Conservation (phyloP, 2,113 vertebrate species). For the Hepsetus odoe region DNA sequence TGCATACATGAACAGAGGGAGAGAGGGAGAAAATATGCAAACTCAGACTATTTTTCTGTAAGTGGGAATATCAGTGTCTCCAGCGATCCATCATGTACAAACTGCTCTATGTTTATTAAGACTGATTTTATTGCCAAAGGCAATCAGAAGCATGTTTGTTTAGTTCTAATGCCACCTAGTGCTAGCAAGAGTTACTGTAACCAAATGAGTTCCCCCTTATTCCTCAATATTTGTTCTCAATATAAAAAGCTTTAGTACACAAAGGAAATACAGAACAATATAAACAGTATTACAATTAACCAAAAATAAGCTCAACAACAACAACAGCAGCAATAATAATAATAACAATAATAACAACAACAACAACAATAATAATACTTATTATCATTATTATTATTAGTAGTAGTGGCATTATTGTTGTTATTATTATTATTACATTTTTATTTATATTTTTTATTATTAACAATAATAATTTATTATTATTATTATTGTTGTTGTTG, state of each 20-base stretch:
- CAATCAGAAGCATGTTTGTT: constrained; percentile 36
- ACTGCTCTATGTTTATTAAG: background rate
- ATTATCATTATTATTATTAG: too few relatives aligned
- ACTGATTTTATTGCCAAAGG: background rate
- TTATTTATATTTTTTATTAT: too few relatives aligned
- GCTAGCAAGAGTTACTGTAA: constrained; percentile 11
- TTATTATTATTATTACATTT: too few relatives aligned
- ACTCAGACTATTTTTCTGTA: constrained; percentile 12
- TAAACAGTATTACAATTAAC: background rate
- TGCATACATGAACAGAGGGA: background rate
- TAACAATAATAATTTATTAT: too few relatives aligned
- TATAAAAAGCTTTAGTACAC: background rate
- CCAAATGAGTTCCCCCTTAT: background rate
- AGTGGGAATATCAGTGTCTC: constrained; percentile 1
- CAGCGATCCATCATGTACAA: background rate
- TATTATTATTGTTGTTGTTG: background rate
- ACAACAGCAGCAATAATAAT: background rate
- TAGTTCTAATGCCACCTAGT: constrained; percentile 56
- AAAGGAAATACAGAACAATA: background rate
- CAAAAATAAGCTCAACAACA: background rate
- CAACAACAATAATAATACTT: too few relatives aligned
- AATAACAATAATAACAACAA: too few relatives aligned
- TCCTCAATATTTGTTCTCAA: background rate
- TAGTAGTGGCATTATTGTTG: too few relatives aligned
- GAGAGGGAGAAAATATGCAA: background rate